Evolutionary conservation across 2,888 invertebrate species (phyloP).

Genomic region (Empis stercorea): DNA sequence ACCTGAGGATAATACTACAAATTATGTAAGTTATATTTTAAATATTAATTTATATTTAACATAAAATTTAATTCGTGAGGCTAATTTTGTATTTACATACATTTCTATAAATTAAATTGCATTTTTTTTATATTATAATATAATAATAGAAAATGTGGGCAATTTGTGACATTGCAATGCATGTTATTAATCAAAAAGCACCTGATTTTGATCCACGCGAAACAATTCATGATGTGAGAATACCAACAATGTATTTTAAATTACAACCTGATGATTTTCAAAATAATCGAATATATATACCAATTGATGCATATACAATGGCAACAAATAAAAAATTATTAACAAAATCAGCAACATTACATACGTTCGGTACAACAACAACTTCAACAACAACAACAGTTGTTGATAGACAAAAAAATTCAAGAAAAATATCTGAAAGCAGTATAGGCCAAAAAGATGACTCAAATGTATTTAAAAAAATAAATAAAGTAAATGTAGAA

Average conservation of each 20-base stretch:
- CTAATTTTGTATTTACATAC: too few species aligned
- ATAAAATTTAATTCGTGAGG: too few species aligned
- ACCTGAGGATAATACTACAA: conserved; percentile 68
- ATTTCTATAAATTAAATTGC: too few species aligned
- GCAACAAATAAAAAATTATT: conserved; percentile 14
- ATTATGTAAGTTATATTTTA: conserved; percentile 52
- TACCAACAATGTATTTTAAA: conserved; percentile 84
- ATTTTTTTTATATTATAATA: conserved; percentile 1
- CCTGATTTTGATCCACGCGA: conserved; percentile 81
- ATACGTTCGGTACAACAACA: conserved; percentile 9
- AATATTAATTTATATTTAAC: conserved; percentile 16
- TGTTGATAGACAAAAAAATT: conserved; percentile 8
- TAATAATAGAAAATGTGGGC: conserved; percentile 82
- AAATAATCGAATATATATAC: conserved; percentile 70
- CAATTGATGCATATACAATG: conserved; percentile 44
- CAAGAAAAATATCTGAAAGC: conserved; percentile 5
- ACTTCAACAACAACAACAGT: conserved; percentile 8
- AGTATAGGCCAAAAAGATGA: not conserved
- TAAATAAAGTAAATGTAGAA: too few species aligned
- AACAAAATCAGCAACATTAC: conserved; percentile 12
- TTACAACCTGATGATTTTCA: conserved; percentile 56
- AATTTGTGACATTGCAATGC: conserved; percentile 87
- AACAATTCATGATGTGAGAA: conserved; percentile 70
- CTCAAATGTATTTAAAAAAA: not conserved
- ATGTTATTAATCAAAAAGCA: conserved; percentile 76